Evolutionary conservation across 2,888 invertebrate genomes (phyloP).

Genomic region (Patella pellucida): DNA sequence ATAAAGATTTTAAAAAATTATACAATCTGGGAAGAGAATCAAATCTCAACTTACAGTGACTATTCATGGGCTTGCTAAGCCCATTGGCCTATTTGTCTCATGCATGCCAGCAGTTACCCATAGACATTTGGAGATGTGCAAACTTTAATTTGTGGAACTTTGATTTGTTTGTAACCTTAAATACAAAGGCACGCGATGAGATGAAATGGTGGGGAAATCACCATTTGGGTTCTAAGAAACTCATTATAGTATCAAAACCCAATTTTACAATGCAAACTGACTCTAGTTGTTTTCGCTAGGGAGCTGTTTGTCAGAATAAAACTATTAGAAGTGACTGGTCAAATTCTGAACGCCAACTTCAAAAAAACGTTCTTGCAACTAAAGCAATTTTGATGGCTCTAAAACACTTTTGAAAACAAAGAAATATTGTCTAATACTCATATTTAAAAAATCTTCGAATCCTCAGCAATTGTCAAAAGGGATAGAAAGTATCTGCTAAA

Average conservation of each 20-base stretch:
- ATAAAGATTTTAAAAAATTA: neutral
- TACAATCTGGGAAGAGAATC: neutral
- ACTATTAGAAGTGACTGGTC: constrained; percentile 23
- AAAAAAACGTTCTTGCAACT: constrained; percentile 26
- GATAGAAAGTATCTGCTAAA: too few relatives aligned
- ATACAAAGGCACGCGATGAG: neutral
- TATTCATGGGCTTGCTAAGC: neutral
- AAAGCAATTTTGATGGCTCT: constrained; percentile 20
- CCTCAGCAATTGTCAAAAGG: too few relatives aligned
- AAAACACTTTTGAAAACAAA: constrained; percentile 25
- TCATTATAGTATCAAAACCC: neutral
- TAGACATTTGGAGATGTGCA: neutral
- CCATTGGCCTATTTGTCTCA: neutral
- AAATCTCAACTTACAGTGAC: neutral
- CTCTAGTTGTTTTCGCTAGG: constrained; percentile 18
- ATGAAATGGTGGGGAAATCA: neutral
- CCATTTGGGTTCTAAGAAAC: neutral
- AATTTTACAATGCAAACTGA: constrained; percentile 19
- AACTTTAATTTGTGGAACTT: neutral
- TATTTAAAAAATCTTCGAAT: too few relatives aligned
- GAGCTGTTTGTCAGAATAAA: constrained; percentile 22
- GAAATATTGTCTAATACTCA: too few relatives aligned
- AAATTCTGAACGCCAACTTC: constrained; percentile 1
- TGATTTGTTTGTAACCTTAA: neutral
- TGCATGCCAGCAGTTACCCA: neutral